Evolutionary conservation across 2,888 invertebrate species (phyloP), one percentile per base, ranked within the genome.

Genomic region (Melanchra persicariae): DNA sequence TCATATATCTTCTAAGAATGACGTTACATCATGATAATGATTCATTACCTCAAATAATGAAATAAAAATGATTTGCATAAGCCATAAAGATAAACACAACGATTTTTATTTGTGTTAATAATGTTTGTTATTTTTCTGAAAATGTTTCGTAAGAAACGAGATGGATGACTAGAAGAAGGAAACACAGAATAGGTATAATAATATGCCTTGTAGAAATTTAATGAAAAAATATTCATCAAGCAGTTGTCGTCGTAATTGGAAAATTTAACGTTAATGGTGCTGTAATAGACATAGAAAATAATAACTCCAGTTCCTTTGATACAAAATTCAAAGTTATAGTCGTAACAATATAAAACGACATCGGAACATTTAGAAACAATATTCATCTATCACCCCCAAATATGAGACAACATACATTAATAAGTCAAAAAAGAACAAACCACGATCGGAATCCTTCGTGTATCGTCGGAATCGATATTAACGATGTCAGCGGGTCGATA

Each of bases 401-500:
- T 58, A 30, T 22, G 58, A 59, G 40, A 66, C 43, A 67, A 57
- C 43, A 54, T 60, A 70, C 47, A 61, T 49, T 66, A 69, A 68
- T 61, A 57, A 52, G 34, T 55, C 49, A 19, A 62, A 80, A 60
- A 74, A 47, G 26, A 72, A 58, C 43, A 65, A 83, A 84, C 81
- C 40, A 85, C 73, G 81, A 85, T 34, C 40, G 40, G 15, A 15
- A 40, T 40, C 40, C 40, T 70, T 81, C 80, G 59, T 72, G 62
- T 76, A 70, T 75, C 78, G 82, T 81, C 74, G 77, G 54, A 84
- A 91, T 82, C 72, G 87, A 88, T 89, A 93, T 91, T 89, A 91
- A 91, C 89, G 91, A 91, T 89, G 87, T 88, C 83, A 86, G 86
- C 82, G 87, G 83, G 85, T 89, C 86, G 90, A 92, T 92, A 92